These are phyloP conservation scores for Himalopsyche kuldschensis DNA, from an alignment of 2,888 invertebrate genomes.

Conservation along the genomic window DNA sequence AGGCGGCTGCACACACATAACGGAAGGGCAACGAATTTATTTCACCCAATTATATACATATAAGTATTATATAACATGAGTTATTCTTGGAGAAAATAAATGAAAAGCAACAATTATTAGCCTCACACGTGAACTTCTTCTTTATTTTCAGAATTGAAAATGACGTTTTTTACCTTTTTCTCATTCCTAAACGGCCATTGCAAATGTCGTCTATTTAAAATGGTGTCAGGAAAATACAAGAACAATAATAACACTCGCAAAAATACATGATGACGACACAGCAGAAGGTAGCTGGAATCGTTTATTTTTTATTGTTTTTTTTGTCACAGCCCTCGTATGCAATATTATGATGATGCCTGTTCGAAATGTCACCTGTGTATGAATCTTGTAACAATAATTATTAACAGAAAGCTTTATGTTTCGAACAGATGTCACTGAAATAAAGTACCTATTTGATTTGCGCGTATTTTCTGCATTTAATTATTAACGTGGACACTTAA, in stretches of 20 bases:
- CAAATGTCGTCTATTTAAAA: neutral
- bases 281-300: neutral
- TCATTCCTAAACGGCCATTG: neutral
- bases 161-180: neutral
- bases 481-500: no score
- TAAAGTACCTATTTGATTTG: no score
- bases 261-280: neutral
- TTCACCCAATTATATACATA: no score
- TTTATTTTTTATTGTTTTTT: neutral
- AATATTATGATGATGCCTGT: neutral
- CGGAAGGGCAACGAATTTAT: no score
- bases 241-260: neutral
- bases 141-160: neutral
- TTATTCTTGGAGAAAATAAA: no score
- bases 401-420: neutral
- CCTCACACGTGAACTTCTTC: neutral
- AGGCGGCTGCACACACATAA: no score
- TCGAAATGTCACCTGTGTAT: neutral
- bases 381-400: neutral
- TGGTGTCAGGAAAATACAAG: neutral
- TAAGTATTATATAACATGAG: no score
- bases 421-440: neutral
- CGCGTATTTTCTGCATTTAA: no score
- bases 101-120: no score
- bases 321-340: neutral